A percentile compares a stretch with the other conserved stretches of the same genome.
Conservation (phyloP, 2,113 vertebrate species). For the Geococcyx californianus region DNA sequence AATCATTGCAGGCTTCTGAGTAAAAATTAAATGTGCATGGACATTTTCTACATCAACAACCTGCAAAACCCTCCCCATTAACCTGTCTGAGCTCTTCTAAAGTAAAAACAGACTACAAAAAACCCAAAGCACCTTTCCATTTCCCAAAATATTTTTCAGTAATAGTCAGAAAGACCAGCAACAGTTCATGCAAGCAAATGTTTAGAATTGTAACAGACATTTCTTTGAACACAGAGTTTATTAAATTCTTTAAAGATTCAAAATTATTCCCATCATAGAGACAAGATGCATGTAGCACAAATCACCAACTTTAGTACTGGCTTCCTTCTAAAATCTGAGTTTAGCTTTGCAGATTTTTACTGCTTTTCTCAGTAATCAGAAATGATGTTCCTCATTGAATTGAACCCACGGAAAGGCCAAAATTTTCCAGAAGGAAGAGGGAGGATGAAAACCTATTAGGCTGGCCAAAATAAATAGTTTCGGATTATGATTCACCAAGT, state of each 20-base stretch:
- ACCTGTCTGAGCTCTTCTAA: neutral
- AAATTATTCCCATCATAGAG: neutral
- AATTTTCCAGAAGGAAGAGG: conserved; percentile 32
- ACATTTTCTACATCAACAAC: neutral
- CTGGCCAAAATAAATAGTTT: conserved; percentile 33
- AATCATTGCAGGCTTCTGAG: neutral
- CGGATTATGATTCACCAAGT: neutral
- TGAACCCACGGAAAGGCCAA: neutral
- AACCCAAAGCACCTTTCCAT: neutral
- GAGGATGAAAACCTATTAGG: neutral
- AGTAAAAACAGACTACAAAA: neutral
- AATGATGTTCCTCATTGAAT: neutral
- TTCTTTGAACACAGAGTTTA: neutral
- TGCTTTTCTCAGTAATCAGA: neutral
- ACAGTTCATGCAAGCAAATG: neutral
- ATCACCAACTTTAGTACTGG: neutral
- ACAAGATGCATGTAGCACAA: neutral
- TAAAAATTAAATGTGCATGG: neutral
- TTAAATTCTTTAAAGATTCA: neutral
- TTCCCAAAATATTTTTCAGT: neutral
- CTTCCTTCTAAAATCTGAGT: neutral
- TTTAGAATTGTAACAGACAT: neutral
- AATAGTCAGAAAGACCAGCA: neutral
- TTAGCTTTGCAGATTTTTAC: neutral
- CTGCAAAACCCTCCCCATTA: neutral